These are phyloP conservation scores for Noctua pronuba DNA, from an alignment of 2,888 invertebrate species.

Conservation along the genomic window DNA sequence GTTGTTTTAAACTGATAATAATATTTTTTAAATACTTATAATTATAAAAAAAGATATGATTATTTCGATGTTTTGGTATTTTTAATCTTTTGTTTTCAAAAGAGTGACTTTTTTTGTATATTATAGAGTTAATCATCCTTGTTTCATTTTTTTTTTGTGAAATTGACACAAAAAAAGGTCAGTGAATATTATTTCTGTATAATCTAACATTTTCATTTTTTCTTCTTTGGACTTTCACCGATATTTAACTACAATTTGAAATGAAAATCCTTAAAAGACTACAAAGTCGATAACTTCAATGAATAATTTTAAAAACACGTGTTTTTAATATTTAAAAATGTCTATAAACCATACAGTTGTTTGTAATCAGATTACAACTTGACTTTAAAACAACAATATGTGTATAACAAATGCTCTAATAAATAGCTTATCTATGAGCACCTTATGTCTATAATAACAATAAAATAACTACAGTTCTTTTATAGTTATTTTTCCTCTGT, in stretches of 20 bases:
- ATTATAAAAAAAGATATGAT: not conserved
- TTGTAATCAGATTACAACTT: constrained; percentile 36
- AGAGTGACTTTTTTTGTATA: not conserved
- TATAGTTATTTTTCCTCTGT: not conserved
- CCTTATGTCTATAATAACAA: constrained; percentile 53
- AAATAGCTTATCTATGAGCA: constrained; percentile 59
- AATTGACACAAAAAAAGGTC: no score
- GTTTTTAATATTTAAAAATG: constrained; percentile 28
- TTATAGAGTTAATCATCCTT: not conserved
- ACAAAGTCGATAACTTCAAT: constrained; percentile 1
- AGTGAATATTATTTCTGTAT: not conserved
- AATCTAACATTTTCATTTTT: not conserved
- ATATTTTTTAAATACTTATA: not conserved
- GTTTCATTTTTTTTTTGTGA: not conserved
- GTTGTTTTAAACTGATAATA: constrained; percentile 36
- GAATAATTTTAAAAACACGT: constrained; percentile 12
- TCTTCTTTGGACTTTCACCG: not conserved
- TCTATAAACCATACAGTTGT: constrained; percentile 20
- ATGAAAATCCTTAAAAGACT: not conserved
- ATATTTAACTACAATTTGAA: not conserved
- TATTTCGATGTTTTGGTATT: constrained; percentile 1
- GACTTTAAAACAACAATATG: constrained; percentile 51
- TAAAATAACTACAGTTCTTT: constrained; percentile 36
- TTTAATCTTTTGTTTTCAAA: not conserved
- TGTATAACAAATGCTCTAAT: constrained; percentile 46